These are phyloP conservation scores for Drosophila tanythrix DNA, from an alignment of 2,888 invertebrate genomes.

Conservation along the genomic window DNA sequence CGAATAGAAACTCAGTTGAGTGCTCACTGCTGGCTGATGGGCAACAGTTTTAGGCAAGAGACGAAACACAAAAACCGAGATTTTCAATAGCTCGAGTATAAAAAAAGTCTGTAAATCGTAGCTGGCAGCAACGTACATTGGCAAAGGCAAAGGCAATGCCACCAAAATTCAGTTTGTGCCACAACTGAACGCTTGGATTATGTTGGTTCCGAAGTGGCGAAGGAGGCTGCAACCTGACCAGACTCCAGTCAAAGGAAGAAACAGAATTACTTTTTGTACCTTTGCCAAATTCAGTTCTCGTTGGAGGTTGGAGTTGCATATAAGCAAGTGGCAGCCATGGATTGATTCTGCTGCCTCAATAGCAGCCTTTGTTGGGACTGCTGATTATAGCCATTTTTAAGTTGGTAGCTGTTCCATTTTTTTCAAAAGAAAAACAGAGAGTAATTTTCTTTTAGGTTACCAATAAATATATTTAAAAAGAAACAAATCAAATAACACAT, in stretches of 20 bases:
- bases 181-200: slow-evolving; percentile 20
- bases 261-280: background rate
- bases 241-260: background rate
- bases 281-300: background rate
- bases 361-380: background rate
- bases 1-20: slow-evolving; percentile 25
- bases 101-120: slow-evolving; percentile 5
- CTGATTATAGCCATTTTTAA: background rate
- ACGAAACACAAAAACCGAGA: slow-evolving; percentile 1
- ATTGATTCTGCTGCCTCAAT: background rate
- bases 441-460: background rate
- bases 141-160: slow-evolving; percentile 31
- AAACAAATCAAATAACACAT: background rate
- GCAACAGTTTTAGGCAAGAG: slow-evolving; percentile 30
- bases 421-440: background rate
- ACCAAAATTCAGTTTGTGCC: slow-evolving; percentile 47
- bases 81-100: slow-evolving; percentile 4
- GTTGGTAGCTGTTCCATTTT: background rate
- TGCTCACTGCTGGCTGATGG: slow-evolving; percentile 45
- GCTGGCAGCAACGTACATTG: slow-evolving; percentile 11
- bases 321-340: background rate
- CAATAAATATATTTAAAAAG: background rate
- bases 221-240: background rate
- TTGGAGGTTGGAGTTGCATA: background rate
- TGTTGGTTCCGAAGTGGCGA: slow-evolving; percentile 40